A percentile compares a stretch with the other conserved stretches of the same genome.
phyloP scores from a whole-genome alignment of 1,140 invertebrate species.

The Drosophila novamexicana region DNA sequence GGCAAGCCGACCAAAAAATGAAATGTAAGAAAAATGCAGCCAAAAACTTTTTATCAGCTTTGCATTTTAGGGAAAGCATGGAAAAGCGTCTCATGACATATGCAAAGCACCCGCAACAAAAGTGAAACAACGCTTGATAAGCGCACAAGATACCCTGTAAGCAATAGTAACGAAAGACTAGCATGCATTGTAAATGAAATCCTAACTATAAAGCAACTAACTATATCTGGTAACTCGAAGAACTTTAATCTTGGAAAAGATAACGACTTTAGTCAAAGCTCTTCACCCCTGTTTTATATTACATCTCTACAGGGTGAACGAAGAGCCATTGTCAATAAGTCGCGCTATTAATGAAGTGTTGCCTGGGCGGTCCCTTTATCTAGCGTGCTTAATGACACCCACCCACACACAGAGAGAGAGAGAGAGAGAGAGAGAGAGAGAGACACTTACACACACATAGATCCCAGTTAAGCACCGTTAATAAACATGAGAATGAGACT shows the following conservation, averaged over 20 bases:
- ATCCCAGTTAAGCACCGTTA: conserved; percentile 69
- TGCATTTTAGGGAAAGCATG: conserved; percentile 43
- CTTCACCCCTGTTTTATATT: neutral
- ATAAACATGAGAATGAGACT: conserved; percentile 79
- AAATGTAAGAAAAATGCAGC: conserved; percentile 42
- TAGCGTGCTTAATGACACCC: conserved; percentile 76
- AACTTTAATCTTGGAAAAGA: neutral
- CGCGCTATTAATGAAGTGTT: conserved; percentile 64
- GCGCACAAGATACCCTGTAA: conserved; percentile 15
- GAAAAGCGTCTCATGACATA: conserved; percentile 45
- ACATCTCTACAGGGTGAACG: conserved; percentile 20
- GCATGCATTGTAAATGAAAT: neutral
- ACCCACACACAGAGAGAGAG: conserved; percentile 26
- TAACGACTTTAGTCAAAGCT: neutral
- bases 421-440: no score
- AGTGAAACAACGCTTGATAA: neutral
- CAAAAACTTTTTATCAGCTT: conserved; percentile 40
- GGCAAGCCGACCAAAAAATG: conserved; percentile 27
- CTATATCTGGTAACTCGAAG: neutral
- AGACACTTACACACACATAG: conserved; percentile 15
- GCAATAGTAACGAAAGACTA: neutral
- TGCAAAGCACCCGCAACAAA: conserved; percentile 47
- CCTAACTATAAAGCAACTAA: neutral
- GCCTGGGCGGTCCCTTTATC: conserved; percentile 68
- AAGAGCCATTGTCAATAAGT: conserved; percentile 69